phyloP scores from a whole-genome alignment of 1,140 invertebrate species.

The Rhagoletis zephyria region DNA sequence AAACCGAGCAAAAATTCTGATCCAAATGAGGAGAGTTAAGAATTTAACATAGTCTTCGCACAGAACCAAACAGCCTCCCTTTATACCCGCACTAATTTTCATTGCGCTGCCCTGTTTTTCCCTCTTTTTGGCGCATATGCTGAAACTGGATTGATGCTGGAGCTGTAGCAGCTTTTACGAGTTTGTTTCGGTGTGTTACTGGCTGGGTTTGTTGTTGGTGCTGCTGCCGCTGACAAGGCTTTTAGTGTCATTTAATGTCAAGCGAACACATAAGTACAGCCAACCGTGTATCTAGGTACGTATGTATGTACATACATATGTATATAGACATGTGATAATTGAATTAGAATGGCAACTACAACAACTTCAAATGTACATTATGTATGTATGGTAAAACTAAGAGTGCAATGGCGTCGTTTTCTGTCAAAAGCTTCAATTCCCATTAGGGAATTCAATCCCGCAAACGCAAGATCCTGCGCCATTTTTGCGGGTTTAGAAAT shows the following conservation, averaged over 20 bases:
- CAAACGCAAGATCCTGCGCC: no score
- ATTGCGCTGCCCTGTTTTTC: neutral
- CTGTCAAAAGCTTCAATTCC: neutral
- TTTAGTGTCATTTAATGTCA: constrained; percentile 64
- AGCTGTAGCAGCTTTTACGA: neutral
- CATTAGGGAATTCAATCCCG: no score
- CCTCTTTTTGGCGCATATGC: neutral
- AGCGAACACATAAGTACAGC: neutral
- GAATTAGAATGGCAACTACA: constrained; percentile 71
- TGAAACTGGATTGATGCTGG: neutral
- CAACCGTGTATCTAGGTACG: neutral
- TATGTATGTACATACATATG: neutral
- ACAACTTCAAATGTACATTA: neutral
- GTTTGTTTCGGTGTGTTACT: neutral
- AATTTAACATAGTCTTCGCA: neutral
- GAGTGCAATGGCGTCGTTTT: constrained; percentile 7
- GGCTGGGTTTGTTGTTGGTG: neutral
- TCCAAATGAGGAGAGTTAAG: no score
- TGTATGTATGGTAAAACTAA: neutral
- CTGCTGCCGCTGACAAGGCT: constrained; percentile 65
- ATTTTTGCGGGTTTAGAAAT: no score
- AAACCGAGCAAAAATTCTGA: no score
- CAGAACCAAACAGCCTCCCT: neutral
- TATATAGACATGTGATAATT: constrained; percentile 65
- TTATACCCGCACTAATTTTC: neutral